These are phyloP conservation scores for Forbesichthys papilliferus DNA, from an alignment of 2,113 vertebrate genomes.

Conservation along the genomic window DNA sequence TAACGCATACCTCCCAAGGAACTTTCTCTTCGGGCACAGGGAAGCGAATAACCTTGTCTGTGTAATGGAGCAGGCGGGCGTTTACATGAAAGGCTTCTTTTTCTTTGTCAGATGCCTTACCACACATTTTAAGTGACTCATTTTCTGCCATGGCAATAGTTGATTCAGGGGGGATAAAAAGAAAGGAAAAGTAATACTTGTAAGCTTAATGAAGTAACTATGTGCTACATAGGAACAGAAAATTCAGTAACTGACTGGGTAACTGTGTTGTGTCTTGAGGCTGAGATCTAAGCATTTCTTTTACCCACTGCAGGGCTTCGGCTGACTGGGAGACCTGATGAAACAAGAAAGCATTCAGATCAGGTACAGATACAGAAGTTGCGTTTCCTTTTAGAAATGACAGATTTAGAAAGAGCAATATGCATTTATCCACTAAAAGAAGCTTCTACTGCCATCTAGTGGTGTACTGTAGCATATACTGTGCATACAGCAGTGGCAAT, in stretches of 20 bases:
- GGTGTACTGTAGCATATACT: no score
- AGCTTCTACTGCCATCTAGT: no score
- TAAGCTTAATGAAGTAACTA: background rate
- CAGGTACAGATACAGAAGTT: constrained; percentile 1
- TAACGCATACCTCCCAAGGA: constrained; percentile 85
- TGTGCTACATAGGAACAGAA: background rate
- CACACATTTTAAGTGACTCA: constrained; percentile 28
- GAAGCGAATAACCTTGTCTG: constrained; percentile 77
- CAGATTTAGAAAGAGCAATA: no score
- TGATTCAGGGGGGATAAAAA: constrained; percentile 10
- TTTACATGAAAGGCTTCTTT: constrained; percentile 68
- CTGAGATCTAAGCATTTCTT: constrained; percentile 76
- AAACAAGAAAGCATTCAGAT: constrained; percentile 22
- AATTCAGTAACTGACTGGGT: constrained; percentile 72
- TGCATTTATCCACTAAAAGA: no score
- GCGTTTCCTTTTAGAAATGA: constrained; percentile 1
- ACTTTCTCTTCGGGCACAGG: constrained; percentile 95
- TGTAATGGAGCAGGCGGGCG: constrained; percentile 83
- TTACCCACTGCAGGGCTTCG: constrained; percentile 84
- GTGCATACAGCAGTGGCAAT: no score
- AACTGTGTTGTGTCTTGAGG: constrained; percentile 67
- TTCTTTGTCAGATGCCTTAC: constrained; percentile 28
- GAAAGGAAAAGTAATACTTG: background rate
- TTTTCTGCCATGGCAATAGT: constrained; percentile 26
- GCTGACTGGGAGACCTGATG: constrained; percentile 78